Evolutionary conservation across 2,888 invertebrate genomes (phyloP), one percentile per base, ranked within the genome.

Genomic region (Nesidiocoris tenuis): DNA sequence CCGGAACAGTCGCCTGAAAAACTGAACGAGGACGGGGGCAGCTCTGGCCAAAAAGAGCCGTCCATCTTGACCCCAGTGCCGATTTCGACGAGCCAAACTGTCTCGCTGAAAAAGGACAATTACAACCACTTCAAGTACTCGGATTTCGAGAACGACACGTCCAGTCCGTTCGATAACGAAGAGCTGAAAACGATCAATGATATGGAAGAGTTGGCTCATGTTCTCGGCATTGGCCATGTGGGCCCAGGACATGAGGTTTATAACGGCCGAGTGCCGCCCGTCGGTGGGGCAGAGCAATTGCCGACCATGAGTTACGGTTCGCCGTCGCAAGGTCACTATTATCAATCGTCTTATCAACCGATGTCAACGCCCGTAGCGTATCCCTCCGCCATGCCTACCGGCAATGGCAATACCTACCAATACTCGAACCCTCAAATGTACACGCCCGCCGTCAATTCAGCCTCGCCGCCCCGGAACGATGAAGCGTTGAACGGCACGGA

Each of bases 151-250:
- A 90, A 92, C 82, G 95, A 95, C 82, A 94, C 92, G 67, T 93
- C 94, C 72, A 95, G 94, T 83, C 96, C 96, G 0, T 96, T 96
- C 85, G 96, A 96, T 85, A 94, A 93, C 85, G 90, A 95, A 84
- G 95, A 94, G 85, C 84, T 96, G 71, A 94, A 95, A 84, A 93
- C 94, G 59, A 91, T 96, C 77, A 95, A 96, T 85, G 95, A 96
- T 82, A 90, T 95, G 88, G 95, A 94, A 84, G 90, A 94, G 82
- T 85, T 96, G 79, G 95, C 95, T 16, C 91, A 93, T 84, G 93
- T 95, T 12, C 72, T 81, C 19, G 78, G 75, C 17, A 61, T 21
- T 16, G 18, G 61, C 17, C 1, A 19, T 19, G 1, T 16, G 19
- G 12, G 61, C 18, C 19, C 19, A 19, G 18, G 23, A 12, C 12